phyloP scores from a whole-genome alignment of 2,797 vertebrate species.

The Parambassis ranga region DNA sequence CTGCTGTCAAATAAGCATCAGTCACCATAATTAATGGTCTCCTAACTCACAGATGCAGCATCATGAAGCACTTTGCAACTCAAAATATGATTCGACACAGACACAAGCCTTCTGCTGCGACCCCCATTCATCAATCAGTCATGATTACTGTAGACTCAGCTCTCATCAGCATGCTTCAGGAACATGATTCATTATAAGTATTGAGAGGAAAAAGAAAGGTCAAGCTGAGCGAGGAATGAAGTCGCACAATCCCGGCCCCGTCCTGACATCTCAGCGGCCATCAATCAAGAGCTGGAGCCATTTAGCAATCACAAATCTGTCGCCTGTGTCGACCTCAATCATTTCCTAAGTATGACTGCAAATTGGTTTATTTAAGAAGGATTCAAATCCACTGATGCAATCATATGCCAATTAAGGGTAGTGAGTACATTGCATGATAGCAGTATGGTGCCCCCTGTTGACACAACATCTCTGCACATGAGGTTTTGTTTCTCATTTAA shows the following conservation, averaged over 20 bases:
- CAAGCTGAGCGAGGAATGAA: constrained; percentile 12
- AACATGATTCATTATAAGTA: constrained; percentile 32
- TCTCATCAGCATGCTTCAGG: constrained; percentile 13
- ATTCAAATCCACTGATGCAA: constrained; percentile 10
- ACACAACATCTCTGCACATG: background rate
- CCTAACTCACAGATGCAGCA: background rate
- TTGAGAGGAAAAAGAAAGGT: constrained; percentile 33
- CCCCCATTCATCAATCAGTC: constrained; percentile 43
- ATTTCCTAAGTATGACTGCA: constrained; percentile 15
- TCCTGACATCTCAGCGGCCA: constrained; percentile 27
- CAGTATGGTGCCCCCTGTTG: constrained; percentile 28
- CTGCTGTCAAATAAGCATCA: background rate
- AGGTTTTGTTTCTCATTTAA: background rate
- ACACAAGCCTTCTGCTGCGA: background rate
- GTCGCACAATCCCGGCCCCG: background rate
- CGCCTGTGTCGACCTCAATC: constrained; percentile 17
- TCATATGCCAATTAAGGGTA: constrained; percentile 23
- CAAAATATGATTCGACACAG: constrained; percentile 6
- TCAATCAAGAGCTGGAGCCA: constrained; percentile 41
- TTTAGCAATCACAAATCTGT: constrained; percentile 39
- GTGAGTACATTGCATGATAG: background rate
- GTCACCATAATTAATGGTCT: constrained; percentile 26
- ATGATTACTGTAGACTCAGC: constrained; percentile 16
- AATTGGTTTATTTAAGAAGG: constrained; percentile 36
- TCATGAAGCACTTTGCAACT: constrained; percentile 7